These are phyloP conservation scores for Arrhopalites spinosus DNA, from an alignment of 2,888 invertebrate genomes.

Conservation along the genomic window DNA sequence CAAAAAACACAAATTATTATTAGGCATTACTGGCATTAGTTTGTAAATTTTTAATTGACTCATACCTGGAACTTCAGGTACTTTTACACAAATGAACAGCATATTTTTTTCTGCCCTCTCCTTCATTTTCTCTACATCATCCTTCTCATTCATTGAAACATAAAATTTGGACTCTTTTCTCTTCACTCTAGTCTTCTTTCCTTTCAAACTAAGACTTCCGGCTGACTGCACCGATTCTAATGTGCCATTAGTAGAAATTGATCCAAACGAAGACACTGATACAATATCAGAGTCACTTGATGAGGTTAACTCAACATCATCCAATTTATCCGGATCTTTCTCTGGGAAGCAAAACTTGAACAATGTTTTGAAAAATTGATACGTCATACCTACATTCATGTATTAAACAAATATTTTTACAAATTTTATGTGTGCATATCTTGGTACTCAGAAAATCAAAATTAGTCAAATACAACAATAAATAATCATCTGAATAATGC, in stretches of 20 bases:
- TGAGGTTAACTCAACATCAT: conserved; percentile 69
- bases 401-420: not conserved
- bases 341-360: conserved; percentile 97
- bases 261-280: not conserved
- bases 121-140: conserved; percentile 98
- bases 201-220: conserved; percentile 22
- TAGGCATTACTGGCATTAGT: no score
- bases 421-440: not conserved
- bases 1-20: no score
- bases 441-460: not conserved
- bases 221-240: conserved; percentile 28
- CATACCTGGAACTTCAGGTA: conserved; percentile 91
- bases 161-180: conserved; percentile 86
- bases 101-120: conserved; percentile 98
- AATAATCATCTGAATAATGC: no score
- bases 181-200: conserved; percentile 56
- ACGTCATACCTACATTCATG: conserved; percentile 72
- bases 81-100: conserved; percentile 97
- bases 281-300: conserved; percentile 42
- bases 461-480: no score
- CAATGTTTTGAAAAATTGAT: conserved; percentile 96
- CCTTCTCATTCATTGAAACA: conserved; percentile 81
- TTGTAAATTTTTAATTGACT: no score
- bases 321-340: conserved; percentile 82
- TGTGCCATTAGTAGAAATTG: not conserved